A percentile compares a stretch with the other conserved stretches of the same genome.
Evolutionary conservation across 2,888 invertebrate genomes (phyloP).

Genomic region (Eulithis testata): DNA sequence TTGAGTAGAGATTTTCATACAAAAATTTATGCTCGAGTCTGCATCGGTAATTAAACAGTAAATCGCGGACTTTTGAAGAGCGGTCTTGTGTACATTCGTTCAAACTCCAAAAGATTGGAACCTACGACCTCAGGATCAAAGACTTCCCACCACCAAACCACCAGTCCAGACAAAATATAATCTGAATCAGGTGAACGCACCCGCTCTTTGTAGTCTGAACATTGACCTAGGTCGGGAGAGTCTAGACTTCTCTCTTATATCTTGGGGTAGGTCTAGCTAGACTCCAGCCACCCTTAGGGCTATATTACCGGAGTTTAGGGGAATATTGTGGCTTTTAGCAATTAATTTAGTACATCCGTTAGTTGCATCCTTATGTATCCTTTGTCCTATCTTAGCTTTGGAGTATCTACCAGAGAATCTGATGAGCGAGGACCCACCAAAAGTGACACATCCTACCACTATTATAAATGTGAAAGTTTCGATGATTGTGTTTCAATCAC

Average conservation of each 20-base stretch:
- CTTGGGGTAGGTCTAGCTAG: constrained; percentile 25
- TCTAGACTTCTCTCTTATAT: constrained; percentile 47
- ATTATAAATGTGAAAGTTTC: too few species aligned
- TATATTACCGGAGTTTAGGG: neutral
- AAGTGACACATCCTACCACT: too few species aligned
- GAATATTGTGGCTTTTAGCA: neutral
- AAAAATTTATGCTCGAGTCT: too few species aligned
- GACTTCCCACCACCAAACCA: neutral
- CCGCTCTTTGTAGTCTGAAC: constrained; percentile 61
- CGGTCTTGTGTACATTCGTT: too few species aligned
- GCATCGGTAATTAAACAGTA: too few species aligned
- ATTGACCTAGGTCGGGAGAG: constrained; percentile 65
- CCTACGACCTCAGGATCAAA: neutral
- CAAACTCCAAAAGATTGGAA: neutral
- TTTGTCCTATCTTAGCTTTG: too few species aligned
- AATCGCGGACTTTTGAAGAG: too few species aligned
- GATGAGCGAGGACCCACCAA: too few species aligned
- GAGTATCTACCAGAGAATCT: too few species aligned
- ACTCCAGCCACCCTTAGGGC: constrained; percentile 4
- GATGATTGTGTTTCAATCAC: too few species aligned
- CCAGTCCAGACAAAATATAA: neutral
- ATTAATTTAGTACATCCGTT: neutral
- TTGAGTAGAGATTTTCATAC: too few species aligned
- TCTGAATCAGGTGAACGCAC: constrained; percentile 36
- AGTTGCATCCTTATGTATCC: neutral